Percentiles rank a stretch among this genome's conserved stretches.
Evolutionary conservation across 1,140 invertebrate genomes (phyloP).

Genomic region (Pantala flavescens): DNA sequence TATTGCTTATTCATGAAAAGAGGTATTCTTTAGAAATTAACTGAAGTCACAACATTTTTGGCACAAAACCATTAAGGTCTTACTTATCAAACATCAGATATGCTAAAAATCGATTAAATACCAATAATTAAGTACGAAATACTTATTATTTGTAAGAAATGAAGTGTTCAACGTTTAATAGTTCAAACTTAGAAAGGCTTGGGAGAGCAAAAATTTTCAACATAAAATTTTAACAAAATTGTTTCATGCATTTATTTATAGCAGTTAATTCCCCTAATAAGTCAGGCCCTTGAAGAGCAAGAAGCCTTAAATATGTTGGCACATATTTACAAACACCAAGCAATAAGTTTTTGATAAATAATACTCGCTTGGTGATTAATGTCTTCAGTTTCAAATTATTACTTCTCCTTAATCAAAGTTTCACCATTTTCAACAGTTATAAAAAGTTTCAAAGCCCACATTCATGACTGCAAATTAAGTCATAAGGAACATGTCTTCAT

Average conservation of each 20-base stretch:
- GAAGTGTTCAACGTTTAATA: not conserved
- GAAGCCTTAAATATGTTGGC: not conserved
- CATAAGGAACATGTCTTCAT: not conserved
- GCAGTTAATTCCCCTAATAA: not conserved
- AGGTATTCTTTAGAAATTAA: not conserved
- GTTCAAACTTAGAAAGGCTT: not conserved
- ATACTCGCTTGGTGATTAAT: not conserved
- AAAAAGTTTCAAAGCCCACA: not conserved
- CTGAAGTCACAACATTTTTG: not conserved
- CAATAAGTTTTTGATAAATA: not conserved
- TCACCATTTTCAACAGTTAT: not conserved
- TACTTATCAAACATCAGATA: not conserved
- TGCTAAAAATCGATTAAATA: not conserved
- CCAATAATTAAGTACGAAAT: not conserved
- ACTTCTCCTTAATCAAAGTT: not conserved
- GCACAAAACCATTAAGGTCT: not conserved
- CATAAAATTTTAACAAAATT: not conserved
- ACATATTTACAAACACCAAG: not conserved
- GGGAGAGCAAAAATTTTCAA: not conserved
- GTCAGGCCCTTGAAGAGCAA: not conserved
- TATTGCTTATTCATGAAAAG: not conserved
- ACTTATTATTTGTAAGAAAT: not conserved
- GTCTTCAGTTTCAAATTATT: no score
- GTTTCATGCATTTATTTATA: not conserved
- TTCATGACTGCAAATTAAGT: not conserved